Conservation (phyloP, 2,888 invertebrate species). For the Andricus curvator region DNA sequence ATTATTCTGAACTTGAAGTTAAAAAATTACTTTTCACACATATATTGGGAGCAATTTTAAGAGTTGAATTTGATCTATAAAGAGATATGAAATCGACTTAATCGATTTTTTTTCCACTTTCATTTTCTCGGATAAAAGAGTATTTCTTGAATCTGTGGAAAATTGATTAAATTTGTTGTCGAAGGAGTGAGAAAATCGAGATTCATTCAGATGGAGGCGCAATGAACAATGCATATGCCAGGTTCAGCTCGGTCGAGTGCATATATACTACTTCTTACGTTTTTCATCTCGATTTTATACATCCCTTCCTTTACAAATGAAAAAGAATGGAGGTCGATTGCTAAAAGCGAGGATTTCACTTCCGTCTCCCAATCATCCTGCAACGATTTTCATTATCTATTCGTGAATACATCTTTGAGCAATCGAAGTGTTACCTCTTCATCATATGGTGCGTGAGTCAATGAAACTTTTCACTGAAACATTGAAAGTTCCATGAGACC, state of each 20-base stretch:
- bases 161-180: conserved; percentile 1
- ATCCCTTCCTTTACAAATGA: background rate
- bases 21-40: too few relatives aligned
- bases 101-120: background rate
- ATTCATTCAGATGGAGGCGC: conserved; percentile 57
- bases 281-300: conserved; percentile 15
- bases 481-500: too few relatives aligned
- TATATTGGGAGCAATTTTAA: too few relatives aligned
- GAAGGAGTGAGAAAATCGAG: conserved; percentile 54
- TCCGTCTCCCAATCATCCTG: background rate
- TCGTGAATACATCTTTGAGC: background rate
- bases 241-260: background rate
- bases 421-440: background rate
- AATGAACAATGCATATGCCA: conserved; percentile 53
- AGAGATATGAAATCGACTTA: too few relatives aligned
- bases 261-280: conserved; percentile 9
- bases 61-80: too few relatives aligned
- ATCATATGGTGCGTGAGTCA: background rate
- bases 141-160: background rate
- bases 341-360: background rate
- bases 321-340: background rate
- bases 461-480: too few relatives aligned
- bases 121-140: background rate
- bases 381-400: background rate
- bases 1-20: too few relatives aligned